phyloP scores from a whole-genome alignment of 2,113 vertebrate genomes.

The Cinclus mexicanus region DNA sequence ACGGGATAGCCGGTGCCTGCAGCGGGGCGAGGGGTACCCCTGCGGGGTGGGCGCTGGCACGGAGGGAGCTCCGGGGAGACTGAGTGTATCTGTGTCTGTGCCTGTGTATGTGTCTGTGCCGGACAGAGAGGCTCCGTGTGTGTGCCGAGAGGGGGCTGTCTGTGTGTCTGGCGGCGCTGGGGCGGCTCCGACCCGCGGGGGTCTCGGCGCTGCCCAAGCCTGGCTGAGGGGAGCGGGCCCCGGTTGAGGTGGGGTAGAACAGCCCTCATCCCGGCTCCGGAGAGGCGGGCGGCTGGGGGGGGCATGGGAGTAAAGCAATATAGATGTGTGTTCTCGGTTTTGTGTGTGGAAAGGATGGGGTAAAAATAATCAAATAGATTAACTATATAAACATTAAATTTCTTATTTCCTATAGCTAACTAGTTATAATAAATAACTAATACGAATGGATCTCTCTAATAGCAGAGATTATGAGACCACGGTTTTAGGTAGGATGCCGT shows the following conservation, averaged over 20 bases:
- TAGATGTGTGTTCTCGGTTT: fast-evolving
- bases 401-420: neutral
- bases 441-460: neutral
- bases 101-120: too few relatives aligned
- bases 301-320: neutral
- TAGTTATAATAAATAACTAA: neutral
- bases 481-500: neutral
- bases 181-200: neutral
- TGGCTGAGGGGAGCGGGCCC: neutral
- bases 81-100: too few relatives aligned
- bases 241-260: neutral
- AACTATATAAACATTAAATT: neutral
- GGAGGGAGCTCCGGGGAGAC: neutral
- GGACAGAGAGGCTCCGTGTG: too few relatives aligned
- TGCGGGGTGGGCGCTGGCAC: too few relatives aligned
- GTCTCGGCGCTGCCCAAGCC: neutral
- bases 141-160: too few relatives aligned
- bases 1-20: neutral
- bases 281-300: fast-evolving
- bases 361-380: neutral
- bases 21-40: neutral
- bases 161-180: too few relatives aligned
- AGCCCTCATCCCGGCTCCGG: neutral
- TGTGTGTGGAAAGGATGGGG: too few relatives aligned
- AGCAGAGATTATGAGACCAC: neutral